phyloP scores from a whole-genome alignment of 2,113 vertebrate species.

The Meriones unguiculatus region DNA sequence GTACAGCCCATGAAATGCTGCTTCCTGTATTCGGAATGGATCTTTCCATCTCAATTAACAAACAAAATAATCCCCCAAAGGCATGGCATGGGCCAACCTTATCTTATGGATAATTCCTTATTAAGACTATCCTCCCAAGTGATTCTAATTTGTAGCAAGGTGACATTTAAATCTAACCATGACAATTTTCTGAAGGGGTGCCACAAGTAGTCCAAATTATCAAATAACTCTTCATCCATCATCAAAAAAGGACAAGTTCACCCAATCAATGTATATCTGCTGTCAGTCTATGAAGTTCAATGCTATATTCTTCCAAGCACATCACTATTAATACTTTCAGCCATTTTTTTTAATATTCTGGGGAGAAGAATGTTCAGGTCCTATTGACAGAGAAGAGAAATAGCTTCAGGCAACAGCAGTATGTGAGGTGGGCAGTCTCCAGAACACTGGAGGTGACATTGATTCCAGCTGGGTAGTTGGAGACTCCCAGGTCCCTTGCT shows the following conservation, averaged over 20 bases:
- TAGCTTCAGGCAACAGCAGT: neutral
- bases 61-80: neutral
- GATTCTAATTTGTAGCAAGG: neutral
- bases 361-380: neutral
- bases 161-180: neutral
- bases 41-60: neutral
- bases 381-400: neutral
- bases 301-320: neutral
- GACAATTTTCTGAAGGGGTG: neutral
- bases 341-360: neutral
- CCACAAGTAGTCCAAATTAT: neutral
- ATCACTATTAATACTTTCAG: conserved; percentile 19
- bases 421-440: neutral
- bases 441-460: neutral
- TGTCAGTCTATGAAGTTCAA: neutral
- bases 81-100: neutral
- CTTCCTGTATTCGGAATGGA: no score
- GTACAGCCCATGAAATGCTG: neutral
- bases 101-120: neutral
- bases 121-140: neutral
- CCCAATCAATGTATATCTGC: neutral
- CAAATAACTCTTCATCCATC: neutral
- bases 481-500: fast-evolving
- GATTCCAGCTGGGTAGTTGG: neutral
- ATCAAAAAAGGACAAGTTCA: neutral